Percentiles rank a stretch among this genome's conserved stretches.
These are phyloP conservation scores for Tetramorium parvispinum DNA, from an alignment of 1,140 invertebrate species.

Conservation along the genomic window DNA sequence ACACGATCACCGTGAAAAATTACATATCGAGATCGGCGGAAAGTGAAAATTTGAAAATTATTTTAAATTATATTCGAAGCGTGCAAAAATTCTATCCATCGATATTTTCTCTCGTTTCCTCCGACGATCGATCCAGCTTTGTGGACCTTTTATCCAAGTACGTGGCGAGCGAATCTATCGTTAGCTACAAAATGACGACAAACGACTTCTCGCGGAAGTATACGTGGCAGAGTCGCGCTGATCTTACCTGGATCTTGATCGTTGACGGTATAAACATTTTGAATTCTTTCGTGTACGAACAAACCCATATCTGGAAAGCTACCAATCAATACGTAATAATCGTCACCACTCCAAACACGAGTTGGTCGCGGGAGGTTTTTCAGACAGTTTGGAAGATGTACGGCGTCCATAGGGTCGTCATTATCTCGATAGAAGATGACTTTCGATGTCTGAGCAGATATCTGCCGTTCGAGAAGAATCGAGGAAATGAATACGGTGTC, in stretches of 20 bases:
- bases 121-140: conserved; percentile 27
- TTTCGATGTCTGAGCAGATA: conserved; percentile 69
- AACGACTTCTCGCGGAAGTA: conserved; percentile 26
- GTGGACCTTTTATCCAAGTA: conserved; percentile 39
- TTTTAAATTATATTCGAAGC: conserved; percentile 57
- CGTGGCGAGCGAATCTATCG: conserved; percentile 19
- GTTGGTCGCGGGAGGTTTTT: conserved; percentile 18
- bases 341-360: neutral
- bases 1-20: neutral
- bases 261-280: conserved; percentile 35
- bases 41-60: conserved; percentile 44
- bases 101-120: conserved; percentile 56
- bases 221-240: conserved; percentile 1
- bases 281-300: conserved; percentile 20
- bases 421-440: conserved; percentile 53
- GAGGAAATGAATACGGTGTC: conserved; percentile 53
- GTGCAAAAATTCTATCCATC: conserved; percentile 53
- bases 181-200: conserved; percentile 41
- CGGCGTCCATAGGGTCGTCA: conserved; percentile 62
- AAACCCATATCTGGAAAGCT: conserved; percentile 56
- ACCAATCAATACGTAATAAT: conserved; percentile 65
- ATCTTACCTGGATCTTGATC: conserved; percentile 68
- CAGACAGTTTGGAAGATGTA: conserved; percentile 63
- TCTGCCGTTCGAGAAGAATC: conserved; percentile 62
- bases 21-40: neutral